Evolutionary conservation across 2,888 invertebrate genomes (phyloP).

Genomic region (Polylopha cassiicola): DNA sequence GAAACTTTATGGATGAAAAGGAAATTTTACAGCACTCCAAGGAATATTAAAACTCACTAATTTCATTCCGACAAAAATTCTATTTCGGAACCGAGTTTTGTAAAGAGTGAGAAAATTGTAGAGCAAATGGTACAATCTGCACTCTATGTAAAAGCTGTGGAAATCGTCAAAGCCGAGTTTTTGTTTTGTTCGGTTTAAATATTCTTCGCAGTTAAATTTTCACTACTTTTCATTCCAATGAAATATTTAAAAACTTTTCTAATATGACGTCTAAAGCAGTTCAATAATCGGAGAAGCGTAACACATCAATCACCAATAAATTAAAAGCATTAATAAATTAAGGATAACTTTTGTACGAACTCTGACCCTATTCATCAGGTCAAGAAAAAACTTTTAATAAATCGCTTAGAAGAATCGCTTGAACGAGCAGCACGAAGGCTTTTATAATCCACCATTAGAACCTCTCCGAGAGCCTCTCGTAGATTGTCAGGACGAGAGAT

Average conservation of each 20-base stretch:
- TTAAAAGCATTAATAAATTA: constrained; percentile 7
- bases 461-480: constrained; percentile 1
- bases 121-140: constrained; percentile 14
- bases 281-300: constrained; percentile 1
- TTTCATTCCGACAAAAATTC: constrained; percentile 1
- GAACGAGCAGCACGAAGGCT: constrained; percentile 1
- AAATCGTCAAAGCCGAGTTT: constrained; percentile 11
- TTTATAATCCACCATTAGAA: constrained; percentile 12
- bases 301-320: constrained; percentile 6
- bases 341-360: constrained; percentile 1
- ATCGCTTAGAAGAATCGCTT: constrained; percentile 13
- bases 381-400: constrained; percentile 8
- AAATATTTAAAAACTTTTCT: too few relatives aligned
- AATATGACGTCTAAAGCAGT: constrained; percentile 1
- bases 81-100: neutral
- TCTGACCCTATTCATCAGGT: constrained; percentile 7
- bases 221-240: constrained; percentile 1
- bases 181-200: constrained; percentile 11
- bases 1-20: too few relatives aligned
- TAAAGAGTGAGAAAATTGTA: constrained; percentile 15
- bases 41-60: constrained; percentile 5
- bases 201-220: constrained; percentile 1
- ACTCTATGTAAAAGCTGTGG: constrained; percentile 5
- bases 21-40: too few relatives aligned
- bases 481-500: constrained; percentile 28